Base-by-base conservation (phyloP, 2,113 vertebrate genomes). In the Cavia aperea region DNA sequence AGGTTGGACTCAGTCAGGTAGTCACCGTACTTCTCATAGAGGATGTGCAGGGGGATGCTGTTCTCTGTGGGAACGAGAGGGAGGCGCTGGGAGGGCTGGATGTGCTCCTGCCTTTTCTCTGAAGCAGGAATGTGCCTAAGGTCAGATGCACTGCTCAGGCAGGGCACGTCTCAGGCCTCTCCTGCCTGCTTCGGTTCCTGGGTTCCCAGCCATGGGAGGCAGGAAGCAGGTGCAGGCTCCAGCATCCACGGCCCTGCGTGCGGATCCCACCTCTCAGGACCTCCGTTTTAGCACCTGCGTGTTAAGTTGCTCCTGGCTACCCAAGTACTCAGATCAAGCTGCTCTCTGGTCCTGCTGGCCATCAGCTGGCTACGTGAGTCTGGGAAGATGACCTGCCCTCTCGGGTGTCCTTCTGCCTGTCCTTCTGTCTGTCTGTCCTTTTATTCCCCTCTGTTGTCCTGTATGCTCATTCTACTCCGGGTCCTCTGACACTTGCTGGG, bases 1-100 rank as follows among this genome's bases (percentile, higher is more conserved):
- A 99, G 78, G 97, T 98, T 99, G 83, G 99, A 98, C 66, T 98
- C 97, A 0, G 98, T 99, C 92, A 99, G 95, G 85, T 56, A 96
- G 62, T 94, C 83, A 1, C 96, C 46, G 1, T 99, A 99, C 58
- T 98, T 97, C 49, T 98, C 97, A 0, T 99, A 99, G 93, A 98
- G 98, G 82, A 99, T 92, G 75, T 96, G 96, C 21, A 99, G 96
- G 4, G 98, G 98, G 24, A 99, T 96, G 1, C 89, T 88, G 18
- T 97, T 97, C 96, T 98, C 99, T 99, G 96, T 4, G 82, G 95
- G 88, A 2, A 86, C n/a, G 56, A 62, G 63, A 72, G 60, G 39
- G 70, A 0, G 56, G 70, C 2, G 5, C 1, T 5, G 10, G 24
- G 33, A 66, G 14, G 2, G 31, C 86, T 29, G 60, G 56, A 3